Conservation (phyloP, 2,113 vertebrate genomes). For the Thalassarche chlororhynchos region DNA sequence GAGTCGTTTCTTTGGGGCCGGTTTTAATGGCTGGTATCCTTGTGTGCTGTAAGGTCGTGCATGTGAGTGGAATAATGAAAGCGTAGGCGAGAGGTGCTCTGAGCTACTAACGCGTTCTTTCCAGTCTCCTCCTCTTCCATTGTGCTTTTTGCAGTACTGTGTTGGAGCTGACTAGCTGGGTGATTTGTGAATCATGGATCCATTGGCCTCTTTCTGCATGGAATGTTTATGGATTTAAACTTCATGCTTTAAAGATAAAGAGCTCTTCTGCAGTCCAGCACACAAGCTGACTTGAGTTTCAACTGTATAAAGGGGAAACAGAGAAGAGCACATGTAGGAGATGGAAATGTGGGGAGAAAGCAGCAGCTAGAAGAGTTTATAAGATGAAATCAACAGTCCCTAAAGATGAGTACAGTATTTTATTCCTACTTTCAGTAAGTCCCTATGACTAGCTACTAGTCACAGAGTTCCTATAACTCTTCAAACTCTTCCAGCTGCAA, state of each 20-base stretch:
- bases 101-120: background rate
- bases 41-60: background rate
- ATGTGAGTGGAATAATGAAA: slow-evolving; percentile 9
- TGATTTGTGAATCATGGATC: background rate
- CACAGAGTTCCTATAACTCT: background rate
- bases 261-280: background rate
- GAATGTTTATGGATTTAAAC: background rate
- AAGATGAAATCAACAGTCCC: background rate
- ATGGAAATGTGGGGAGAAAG: background rate
- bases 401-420: background rate
- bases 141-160: background rate
- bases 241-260: background rate
- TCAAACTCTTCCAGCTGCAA: background rate
- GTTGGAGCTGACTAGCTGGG: background rate
- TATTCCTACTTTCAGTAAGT: background rate
- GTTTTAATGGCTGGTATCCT: slow-evolving; percentile 23
- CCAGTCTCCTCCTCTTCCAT: background rate
- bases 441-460: background rate
- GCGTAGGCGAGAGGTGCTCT: background rate
- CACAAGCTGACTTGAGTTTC: background rate
- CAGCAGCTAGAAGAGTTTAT: background rate
- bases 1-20: background rate
- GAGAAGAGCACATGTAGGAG: background rate
- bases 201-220: background rate
- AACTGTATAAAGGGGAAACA: background rate